Conservation (phyloP, 2,888 invertebrate genomes). For the Melieria picta region DNA sequence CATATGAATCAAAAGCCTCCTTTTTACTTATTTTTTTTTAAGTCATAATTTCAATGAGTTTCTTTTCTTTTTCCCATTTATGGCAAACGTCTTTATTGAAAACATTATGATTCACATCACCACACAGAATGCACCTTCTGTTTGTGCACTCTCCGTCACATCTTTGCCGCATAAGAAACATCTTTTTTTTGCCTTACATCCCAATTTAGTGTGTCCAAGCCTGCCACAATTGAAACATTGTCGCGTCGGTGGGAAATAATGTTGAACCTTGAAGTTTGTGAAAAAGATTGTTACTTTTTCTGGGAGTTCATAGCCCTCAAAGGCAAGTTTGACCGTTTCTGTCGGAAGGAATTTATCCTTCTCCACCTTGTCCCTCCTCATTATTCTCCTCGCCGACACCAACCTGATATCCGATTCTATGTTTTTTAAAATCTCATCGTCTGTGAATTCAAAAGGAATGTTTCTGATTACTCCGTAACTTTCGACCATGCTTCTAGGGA, state of each 20-base stretch:
- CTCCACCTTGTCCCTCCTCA: neutral
- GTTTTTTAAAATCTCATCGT: neutral
- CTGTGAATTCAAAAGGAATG: neutral
- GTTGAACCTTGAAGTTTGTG: neutral
- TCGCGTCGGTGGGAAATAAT: slow-evolving; percentile 12
- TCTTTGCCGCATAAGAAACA: slow-evolving; percentile 9
- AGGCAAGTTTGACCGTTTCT: slow-evolving; percentile 16
- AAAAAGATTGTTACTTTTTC: neutral
- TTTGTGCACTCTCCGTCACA: neutral
- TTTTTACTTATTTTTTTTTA: neutral
- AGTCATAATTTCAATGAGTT: neutral
- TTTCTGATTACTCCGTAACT: neutral
- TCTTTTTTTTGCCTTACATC: slow-evolving; percentile 2
- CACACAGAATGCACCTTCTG: neutral
- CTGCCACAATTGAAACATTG: slow-evolving; percentile 25
- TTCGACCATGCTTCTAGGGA: slow-evolving; percentile 4
- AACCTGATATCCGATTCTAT: no score
- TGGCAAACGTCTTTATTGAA: no score
- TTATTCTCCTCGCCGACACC: slow-evolving; percentile 1
- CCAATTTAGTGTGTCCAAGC: slow-evolving; percentile 12
- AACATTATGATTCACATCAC: no score
- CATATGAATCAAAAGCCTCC: neutral
- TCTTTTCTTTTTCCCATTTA: slow-evolving; percentile 8
- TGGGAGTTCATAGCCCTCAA: neutral
- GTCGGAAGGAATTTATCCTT: neutral